Evolutionary conservation across 2,797 vertebrate species (phyloP).

Genomic region (Aulostomus chinensis): DNA sequence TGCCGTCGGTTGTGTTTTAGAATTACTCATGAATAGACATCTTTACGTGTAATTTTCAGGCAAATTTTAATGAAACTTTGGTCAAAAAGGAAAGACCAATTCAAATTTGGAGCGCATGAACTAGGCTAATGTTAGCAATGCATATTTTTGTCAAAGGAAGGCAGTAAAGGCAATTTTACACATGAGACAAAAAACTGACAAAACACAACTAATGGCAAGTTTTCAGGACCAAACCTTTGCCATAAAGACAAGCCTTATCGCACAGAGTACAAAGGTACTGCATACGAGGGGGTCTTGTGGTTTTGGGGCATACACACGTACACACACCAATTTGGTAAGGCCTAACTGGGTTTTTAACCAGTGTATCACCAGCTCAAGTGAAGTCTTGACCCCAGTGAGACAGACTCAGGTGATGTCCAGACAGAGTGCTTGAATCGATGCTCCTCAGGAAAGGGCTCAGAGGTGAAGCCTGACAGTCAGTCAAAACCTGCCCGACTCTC

Average conservation of each 20-base stretch:
- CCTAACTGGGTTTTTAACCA: conserved; percentile 66
- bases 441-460: conserved; percentile 40
- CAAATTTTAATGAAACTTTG: too few species aligned
- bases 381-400: conserved; percentile 63
- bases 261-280: background rate
- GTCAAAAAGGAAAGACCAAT: too few species aligned
- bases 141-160: too few species aligned
- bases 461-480: conserved; percentile 63
- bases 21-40: too few species aligned
- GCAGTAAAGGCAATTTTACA: too few species aligned
- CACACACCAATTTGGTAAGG: conserved; percentile 54
- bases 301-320: conserved; percentile 51
- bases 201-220: too few species aligned
- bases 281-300: conserved; percentile 8
- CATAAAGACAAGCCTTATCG: conserved; percentile 32
- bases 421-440: conserved; percentile 54
- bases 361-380: conserved; percentile 65
- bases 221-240: conserved; percentile 44
- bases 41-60: too few species aligned
- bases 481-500: conserved; percentile 49
- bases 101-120: too few species aligned
- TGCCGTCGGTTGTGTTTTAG: conserved; percentile 30
- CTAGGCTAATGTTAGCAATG: too few species aligned
- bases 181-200: too few species aligned
- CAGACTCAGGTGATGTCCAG: conserved; percentile 39